Base-by-base conservation (phyloP, 1,140 invertebrate species). In the Micrasema minimum region DNA sequence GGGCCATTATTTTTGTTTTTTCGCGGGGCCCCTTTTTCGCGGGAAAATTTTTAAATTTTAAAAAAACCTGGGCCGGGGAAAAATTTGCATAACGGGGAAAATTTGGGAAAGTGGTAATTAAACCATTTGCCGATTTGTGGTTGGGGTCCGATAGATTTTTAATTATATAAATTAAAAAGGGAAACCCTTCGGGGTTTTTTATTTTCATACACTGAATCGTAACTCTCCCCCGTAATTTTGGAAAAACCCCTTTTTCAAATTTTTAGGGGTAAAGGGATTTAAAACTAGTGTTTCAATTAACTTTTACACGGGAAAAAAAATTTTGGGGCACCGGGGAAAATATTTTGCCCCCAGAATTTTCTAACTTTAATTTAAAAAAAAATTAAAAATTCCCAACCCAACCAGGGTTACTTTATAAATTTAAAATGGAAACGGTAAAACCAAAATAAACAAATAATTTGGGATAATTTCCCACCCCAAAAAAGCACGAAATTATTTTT, bases 1-100 rank as follows among this genome's bases (percentile, higher is more conserved):
- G 57, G 57, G 10, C 7, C 57, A 16, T 43, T 62, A 43, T 43
- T 62, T 62, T 62, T 43, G 53, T 37, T 57, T 57, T 57, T 57
- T 35, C 18, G 51, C 31, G 51, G 51, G 31, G n/a, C n/a, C 51
- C 51, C n/a, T 55, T 35, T 23, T 12, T 7, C 26, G 53, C 31
- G 11, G 53, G 53, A 57, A 57, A 37, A 57, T 57, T 35, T 51
- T 57, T 37, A 57, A 35, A 37, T 57, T 16, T n/a, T n/a, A n/a
- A n/a, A n/a, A 31, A 57, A 38, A n/a, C 14, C n/a, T 37, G 10
- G 53, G 53, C 53, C 37, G 53, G 53, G 16, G 51, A n/a, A n/a
- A 37, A 18, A n/a, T 57, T 38, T 18, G 11, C 48, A 35, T 48
- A 14, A 16, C 16, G 45, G n/a, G n/a, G 45, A 41, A 2, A 41